phyloP scores from a whole-genome alignment of 1,140 invertebrate genomes.

The Bathynomus jamesi region DNA sequence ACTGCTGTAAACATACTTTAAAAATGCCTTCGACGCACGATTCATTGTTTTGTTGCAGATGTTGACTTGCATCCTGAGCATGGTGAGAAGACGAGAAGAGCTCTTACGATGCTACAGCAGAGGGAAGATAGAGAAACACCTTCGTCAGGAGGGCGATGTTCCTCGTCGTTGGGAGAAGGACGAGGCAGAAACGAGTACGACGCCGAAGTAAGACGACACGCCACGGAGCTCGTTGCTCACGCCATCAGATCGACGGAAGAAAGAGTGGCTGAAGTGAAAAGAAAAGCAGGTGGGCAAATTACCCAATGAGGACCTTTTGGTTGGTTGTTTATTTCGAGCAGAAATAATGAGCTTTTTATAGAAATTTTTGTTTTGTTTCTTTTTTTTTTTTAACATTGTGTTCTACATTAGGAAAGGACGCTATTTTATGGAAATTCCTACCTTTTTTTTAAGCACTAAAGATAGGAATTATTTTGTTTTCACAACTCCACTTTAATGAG shows the following conservation, averaged over 20 bases:
- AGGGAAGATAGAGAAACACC: conserved; percentile 45
- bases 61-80: conserved; percentile 89
- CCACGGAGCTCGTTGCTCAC: conserved; percentile 67
- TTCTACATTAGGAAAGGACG: too few relatives aligned
- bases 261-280: conserved; percentile 73
- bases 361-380: too few relatives aligned
- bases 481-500: too few relatives aligned
- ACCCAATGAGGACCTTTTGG: too few relatives aligned
- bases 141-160: not conserved
- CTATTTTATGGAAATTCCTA: too few relatives aligned
- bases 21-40: too few relatives aligned
- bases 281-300: conserved; percentile 63
- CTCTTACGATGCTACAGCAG: conserved; percentile 80
- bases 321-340: too few relatives aligned
- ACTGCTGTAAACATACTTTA: too few relatives aligned
- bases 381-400: too few relatives aligned
- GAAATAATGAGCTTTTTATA: too few relatives aligned
- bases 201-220: conserved; percentile 47
- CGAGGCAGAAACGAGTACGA: conserved; percentile 42
- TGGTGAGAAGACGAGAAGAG: conserved; percentile 93
- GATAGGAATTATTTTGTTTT: too few relatives aligned
- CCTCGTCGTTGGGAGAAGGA: conserved; percentile 38
- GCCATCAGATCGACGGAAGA: conserved; percentile 80
- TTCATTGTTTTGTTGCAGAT: conserved; percentile 57
- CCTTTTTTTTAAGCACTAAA: too few relatives aligned